Evolutionary conservation across 2,888 invertebrate genomes (phyloP).

Genomic region (Sturmia bella): DNA sequence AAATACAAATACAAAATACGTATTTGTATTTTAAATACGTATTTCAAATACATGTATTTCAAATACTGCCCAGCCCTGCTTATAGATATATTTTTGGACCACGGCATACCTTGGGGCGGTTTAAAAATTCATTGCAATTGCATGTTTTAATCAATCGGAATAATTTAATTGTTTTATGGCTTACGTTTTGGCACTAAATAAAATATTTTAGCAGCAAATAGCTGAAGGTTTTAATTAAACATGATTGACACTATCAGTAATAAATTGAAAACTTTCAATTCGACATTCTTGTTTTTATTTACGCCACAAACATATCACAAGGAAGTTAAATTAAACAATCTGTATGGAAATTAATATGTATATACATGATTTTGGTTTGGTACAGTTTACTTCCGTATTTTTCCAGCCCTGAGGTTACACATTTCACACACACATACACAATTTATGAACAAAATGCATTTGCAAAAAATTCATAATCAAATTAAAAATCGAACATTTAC

Average conservation of each 20-base stretch:
- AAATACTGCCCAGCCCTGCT: too few relatives aligned
- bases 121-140: constrained; percentile 33
- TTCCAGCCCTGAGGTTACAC: constrained; percentile 37
- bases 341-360: too few relatives aligned
- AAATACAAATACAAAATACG: too few relatives aligned
- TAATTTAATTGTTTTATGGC: constrained; percentile 67
- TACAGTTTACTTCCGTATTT: not conserved
- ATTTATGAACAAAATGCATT: constrained; percentile 16
- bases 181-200: constrained; percentile 6
- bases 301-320: too few relatives aligned
- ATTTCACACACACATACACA: constrained; percentile 15
- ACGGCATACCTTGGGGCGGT: constrained; percentile 41
- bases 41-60: too few relatives aligned
- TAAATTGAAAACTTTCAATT: constrained; percentile 22
- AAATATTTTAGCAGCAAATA: constrained; percentile 12
- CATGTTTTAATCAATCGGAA: constrained; percentile 60
- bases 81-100: constrained; percentile 54
- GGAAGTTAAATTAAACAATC: too few relatives aligned
- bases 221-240: constrained; percentile 60
- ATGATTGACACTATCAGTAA: constrained; percentile 63
- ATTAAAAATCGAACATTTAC: constrained; percentile 63
- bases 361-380: constrained; percentile 8
- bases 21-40: too few relatives aligned
- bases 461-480: constrained; percentile 57
- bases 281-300: too few relatives aligned